Evolutionary conservation across 2,113 vertebrate genomes (phyloP), one percentile per base, ranked within the genome.

Genomic region (Gasterosteus nipponicus): DNA sequence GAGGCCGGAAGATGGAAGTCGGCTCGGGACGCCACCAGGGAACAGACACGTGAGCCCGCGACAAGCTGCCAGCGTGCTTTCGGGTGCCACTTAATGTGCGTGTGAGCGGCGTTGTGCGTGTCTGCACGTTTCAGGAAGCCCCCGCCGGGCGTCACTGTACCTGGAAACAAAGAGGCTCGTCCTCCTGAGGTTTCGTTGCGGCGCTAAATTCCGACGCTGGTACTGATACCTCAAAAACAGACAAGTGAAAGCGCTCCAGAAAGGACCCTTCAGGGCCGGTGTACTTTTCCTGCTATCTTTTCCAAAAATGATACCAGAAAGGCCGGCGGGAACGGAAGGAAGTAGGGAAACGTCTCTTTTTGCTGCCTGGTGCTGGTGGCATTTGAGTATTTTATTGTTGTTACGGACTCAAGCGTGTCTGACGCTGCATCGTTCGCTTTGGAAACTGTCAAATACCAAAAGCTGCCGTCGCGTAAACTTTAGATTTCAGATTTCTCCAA

Each of bases 1-100:
- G 65, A 85, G 84, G 84, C 86, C 85, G 91, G 86, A 90, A 89
- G 85, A 85, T 81, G 73, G 80, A 86, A 71, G 88, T 83, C 62
- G 18, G 71, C 83, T 73, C 74, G 35, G 73, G 78, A 87, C 69
- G 70, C 78, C 87, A 69, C 78, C 73, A 88, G 89, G 88, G 92
- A 89, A 90, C 84, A 76, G 84, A 88, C 86, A 87, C 74, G 62
- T 76, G 69, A 80, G 78, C 74, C 58, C 46, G 14, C 74, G 78
- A 89, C 83, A 35, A 80, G 83, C 82, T 59, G 16, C 77, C 79
- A 80, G 53, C 42, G 16, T 80, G 85, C 80, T 85, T 84, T 79
- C 74, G 83, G 78, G 41, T 69, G 69, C 66, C 75, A 77, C 75
- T 75, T 88, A 86, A 58, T 38, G 35, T 38, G 35, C 7, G 35